These are phyloP conservation scores for Rana temporaria DNA, from an alignment of 2,113 vertebrate genomes.

Conservation along the genomic window DNA sequence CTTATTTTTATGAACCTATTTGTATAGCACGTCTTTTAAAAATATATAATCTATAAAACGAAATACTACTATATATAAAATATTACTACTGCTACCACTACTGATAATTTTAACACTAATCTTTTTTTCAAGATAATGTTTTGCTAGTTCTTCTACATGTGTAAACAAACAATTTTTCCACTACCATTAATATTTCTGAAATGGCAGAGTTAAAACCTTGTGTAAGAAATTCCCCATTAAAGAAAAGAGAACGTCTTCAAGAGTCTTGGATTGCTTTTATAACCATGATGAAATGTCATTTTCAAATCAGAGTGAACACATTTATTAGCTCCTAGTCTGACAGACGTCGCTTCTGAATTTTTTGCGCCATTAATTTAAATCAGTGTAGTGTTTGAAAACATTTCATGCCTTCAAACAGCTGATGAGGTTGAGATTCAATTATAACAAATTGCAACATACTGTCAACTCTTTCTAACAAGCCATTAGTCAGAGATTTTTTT, in stretches of 20 bases:
- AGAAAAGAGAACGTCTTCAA: slow-evolving; percentile 56
- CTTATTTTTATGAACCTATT: no score
- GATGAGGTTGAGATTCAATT: slow-evolving; percentile 87
- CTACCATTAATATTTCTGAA: not conserved
- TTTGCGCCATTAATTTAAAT: slow-evolving; percentile 80
- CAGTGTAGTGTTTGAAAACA: slow-evolving; percentile 84
- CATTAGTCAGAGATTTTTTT: slow-evolving; percentile 83
- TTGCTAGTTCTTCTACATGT: not conserved
- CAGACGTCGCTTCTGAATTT: slow-evolving; percentile 68
- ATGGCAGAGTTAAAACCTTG: not conserved
- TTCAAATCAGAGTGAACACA: slow-evolving; percentile 63
- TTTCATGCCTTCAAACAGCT: slow-evolving; percentile 83
- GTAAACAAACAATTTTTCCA: not conserved
- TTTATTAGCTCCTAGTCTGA: slow-evolving; percentile 67
- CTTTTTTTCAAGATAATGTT: not conserved
- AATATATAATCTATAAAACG: no score
- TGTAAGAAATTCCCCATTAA: not conserved
- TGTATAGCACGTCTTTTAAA: no score
- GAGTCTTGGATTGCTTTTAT: slow-evolving; percentile 67
- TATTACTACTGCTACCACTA: no score
- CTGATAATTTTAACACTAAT: no score
- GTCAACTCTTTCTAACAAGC: slow-evolving; percentile 86
- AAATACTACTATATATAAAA: no score
- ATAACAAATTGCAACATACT: slow-evolving; percentile 82
- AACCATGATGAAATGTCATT: slow-evolving; percentile 63